These are phyloP conservation scores for Dendroctonus valens DNA, from an alignment of 1,140 invertebrate species.

Conservation along the genomic window DNA sequence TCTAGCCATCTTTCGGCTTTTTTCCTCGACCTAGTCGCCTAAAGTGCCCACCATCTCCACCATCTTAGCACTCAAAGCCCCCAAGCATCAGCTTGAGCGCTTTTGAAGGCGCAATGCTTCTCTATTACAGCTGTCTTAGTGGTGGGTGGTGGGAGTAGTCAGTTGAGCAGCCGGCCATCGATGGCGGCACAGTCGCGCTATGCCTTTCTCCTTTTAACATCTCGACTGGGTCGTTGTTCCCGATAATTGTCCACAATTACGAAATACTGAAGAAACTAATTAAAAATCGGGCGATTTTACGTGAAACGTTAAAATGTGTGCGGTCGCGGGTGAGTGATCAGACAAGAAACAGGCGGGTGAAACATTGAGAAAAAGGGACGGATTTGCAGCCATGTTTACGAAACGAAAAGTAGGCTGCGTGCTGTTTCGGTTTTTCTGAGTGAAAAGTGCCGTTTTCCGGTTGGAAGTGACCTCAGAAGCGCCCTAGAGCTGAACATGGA, in stretches of 20 bases:
- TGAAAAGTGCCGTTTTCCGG: slow-evolving; percentile 37
- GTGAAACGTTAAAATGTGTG: slow-evolving; percentile 15
- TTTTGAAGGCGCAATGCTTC: too few species aligned
- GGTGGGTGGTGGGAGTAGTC: too few species aligned
- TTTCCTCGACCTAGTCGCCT: too few species aligned
- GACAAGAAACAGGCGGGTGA: background rate
- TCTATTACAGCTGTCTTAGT: too few species aligned
- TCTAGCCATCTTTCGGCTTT: too few species aligned
- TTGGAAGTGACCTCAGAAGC: slow-evolving; percentile 14
- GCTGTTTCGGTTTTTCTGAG: slow-evolving; percentile 44
- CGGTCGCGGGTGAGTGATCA: slow-evolving; percentile 1
- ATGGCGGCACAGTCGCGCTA: too few species aligned
- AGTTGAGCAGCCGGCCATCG: too few species aligned
- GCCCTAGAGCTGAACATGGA: slow-evolving; percentile 29
- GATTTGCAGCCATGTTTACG: slow-evolving; percentile 48
- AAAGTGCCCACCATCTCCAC: too few species aligned
- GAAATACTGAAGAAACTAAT: slow-evolving; percentile 14
- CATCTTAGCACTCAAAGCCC: too few species aligned
- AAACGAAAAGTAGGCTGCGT: slow-evolving; percentile 47
- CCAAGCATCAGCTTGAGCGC: too few species aligned
- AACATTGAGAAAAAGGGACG: slow-evolving; percentile 22
- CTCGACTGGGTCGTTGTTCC: background rate
- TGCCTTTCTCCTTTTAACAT: too few species aligned
- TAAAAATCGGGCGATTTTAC: slow-evolving; percentile 9
- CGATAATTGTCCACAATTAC: slow-evolving; percentile 27